phyloP scores from a whole-genome alignment of 2,113 vertebrate species.

The Charadrius vociferus region DNA sequence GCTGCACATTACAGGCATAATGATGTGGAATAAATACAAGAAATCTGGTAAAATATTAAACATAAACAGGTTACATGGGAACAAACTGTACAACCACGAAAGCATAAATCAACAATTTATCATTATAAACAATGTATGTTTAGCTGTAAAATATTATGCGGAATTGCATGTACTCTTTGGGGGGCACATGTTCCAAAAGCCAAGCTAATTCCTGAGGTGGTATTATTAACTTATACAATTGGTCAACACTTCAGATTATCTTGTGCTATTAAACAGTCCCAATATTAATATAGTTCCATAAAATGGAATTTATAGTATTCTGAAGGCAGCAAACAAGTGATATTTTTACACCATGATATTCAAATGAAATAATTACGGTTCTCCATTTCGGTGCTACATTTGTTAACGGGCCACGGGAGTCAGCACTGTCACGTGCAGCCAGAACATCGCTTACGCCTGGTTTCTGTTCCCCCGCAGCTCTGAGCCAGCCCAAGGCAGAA shows the following conservation, averaged over 20 bases:
- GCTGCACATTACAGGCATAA: slow-evolving; percentile 86
- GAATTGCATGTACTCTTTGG: slow-evolving; percentile 51
- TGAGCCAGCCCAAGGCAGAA: slow-evolving; percentile 61
- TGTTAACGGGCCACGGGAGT: slow-evolving; percentile 44
- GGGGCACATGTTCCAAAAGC: slow-evolving; percentile 51
- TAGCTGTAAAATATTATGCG: slow-evolving; percentile 60
- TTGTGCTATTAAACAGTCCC: slow-evolving; percentile 74
- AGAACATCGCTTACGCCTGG: not conserved
- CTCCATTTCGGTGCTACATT: slow-evolving; percentile 51
- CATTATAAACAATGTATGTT: slow-evolving; percentile 64
- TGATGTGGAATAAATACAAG: slow-evolving; percentile 91
- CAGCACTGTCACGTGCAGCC: slow-evolving; percentile 34
- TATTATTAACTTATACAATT: slow-evolving; percentile 60
- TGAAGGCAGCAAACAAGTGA: slow-evolving; percentile 63
- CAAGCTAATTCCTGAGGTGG: slow-evolving; percentile 79
- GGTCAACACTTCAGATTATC: slow-evolving; percentile 59
- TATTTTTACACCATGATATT: slow-evolving; percentile 21
- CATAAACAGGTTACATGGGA: slow-evolving; percentile 75
- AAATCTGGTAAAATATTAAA: slow-evolving; percentile 81
- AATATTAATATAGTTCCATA: not conserved
- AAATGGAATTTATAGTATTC: slow-evolving; percentile 12
- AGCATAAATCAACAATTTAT: slow-evolving; percentile 54
- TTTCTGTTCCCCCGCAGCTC: slow-evolving; percentile 38
- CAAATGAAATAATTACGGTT: not conserved
- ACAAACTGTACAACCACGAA: slow-evolving; percentile 78